Conservation (phyloP, 2,113 vertebrate species). For the Pelodiscus sinensis region DNA sequence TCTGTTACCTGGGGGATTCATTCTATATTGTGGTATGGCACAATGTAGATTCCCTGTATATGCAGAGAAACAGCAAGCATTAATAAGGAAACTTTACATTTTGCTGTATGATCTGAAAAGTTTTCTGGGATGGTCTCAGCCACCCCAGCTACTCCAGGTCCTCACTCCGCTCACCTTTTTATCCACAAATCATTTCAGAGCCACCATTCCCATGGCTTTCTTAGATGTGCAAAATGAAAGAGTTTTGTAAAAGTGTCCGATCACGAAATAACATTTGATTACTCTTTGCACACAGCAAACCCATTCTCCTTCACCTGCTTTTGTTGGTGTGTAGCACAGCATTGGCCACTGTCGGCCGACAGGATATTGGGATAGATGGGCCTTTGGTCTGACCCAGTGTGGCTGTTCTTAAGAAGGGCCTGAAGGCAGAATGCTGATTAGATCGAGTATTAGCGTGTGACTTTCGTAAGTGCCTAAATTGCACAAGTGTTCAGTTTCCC, state of each 20-base stretch:
- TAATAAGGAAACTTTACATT: slow-evolving; percentile 7
- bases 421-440: not conserved
- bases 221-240: not conserved
- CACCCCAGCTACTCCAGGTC: rapidly evolving
- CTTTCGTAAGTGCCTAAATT: not conserved
- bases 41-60: slow-evolving; percentile 24
- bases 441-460: not conserved
- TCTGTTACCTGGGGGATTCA: slow-evolving; percentile 47
- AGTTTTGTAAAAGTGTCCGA: not conserved
- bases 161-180: not conserved
- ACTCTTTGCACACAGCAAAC: not conserved
- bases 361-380: no score
- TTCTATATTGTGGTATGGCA: slow-evolving; percentile 25
- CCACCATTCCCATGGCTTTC: not conserved
- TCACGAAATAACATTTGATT: not conserved
- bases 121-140: not conserved
- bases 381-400: no score
- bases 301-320: not conserved
- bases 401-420: not conserved
- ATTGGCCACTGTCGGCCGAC: no score
- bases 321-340: no score
- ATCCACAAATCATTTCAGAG: slow-evolving; percentile 31
- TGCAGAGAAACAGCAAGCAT: no score
- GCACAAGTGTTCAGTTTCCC: rapidly evolving
- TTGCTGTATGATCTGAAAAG: not conserved